Conservation (phyloP, 2,797 vertebrate species). For the Orientallactaga sibirica region DNA sequence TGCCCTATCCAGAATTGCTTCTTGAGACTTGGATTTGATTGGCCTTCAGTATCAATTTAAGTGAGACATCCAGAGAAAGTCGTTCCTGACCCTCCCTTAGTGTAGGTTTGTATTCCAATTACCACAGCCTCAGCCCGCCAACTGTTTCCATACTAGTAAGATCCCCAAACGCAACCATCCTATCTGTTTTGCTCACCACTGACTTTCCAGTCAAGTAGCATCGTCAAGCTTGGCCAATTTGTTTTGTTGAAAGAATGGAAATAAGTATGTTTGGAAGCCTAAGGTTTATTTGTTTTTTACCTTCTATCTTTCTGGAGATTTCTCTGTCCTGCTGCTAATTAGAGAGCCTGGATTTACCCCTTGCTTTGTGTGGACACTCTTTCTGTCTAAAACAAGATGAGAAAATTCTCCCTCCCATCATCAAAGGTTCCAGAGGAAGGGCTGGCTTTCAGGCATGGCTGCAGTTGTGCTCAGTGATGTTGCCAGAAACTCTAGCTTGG, state of each 20-base stretch:
- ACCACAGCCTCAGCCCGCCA: not conserved
- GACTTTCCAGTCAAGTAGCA: not conserved
- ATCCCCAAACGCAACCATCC: not conserved
- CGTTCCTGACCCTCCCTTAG: not conserved
- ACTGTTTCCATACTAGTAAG: not conserved
- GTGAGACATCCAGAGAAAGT: not conserved
- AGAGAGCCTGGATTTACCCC: not conserved
- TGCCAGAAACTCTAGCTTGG: not conserved
- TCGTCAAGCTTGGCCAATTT: not conserved
- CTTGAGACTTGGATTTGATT: not conserved
- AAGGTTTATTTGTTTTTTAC: constrained; percentile 23
- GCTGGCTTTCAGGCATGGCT: not conserved
- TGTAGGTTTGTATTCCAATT: constrained; percentile 7
- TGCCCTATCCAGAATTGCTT: not conserved
- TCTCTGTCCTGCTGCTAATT: not conserved
- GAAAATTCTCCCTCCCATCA: not conserved
- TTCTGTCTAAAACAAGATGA: not conserved
- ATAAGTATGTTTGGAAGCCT: not conserved
- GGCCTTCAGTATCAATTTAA: constrained; percentile 18
- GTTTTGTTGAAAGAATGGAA: not conserved
- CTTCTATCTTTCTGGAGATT: not conserved
- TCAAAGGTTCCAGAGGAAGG: not conserved
- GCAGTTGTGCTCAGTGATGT: not conserved
- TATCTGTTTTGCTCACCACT: not conserved
- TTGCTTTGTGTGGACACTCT: not conserved